These are phyloP conservation scores for Dynastes maya DNA, from an alignment of 2,888 invertebrate genomes.

Conservation along the genomic window DNA sequence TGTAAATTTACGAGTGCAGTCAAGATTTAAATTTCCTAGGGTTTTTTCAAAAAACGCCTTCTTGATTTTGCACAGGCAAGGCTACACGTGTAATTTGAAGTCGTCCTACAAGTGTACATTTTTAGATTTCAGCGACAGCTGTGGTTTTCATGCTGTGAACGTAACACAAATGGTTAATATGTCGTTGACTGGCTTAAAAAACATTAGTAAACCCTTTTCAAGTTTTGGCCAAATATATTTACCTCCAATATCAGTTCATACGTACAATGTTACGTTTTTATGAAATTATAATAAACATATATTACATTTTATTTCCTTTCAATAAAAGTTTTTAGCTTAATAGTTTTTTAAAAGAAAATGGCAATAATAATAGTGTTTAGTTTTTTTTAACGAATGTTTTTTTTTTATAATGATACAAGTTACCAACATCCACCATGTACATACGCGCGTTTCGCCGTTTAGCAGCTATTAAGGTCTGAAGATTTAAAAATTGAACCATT, in stretches of 20 bases:
- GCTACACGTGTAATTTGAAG: conserved; percentile 22
- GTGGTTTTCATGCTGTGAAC: conserved; percentile 13
- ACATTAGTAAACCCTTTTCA: not conserved
- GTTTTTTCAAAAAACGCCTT: conserved; percentile 41
- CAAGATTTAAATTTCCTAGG: not conserved
- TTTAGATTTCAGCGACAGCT: not conserved
- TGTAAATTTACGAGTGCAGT: conserved; percentile 28
- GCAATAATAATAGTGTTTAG: no score
- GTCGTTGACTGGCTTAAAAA: conserved; percentile 27
- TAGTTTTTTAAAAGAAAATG: no score
- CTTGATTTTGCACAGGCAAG: conserved; percentile 35
- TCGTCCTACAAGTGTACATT: conserved; percentile 8
- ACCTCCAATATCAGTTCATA: conserved; percentile 29
- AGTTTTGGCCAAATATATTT: conserved; percentile 23
- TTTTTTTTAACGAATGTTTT: no score
- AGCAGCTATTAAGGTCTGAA: no score
- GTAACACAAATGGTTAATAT: conserved; percentile 14
- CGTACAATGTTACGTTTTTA: conserved; percentile 42
- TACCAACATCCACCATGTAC: no score
- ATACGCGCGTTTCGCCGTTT: no score
- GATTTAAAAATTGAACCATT: no score
- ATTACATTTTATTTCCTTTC: not conserved
- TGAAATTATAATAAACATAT: conserved; percentile 3
- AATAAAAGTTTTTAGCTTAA: no score
- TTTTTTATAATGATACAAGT: no score